Evolutionary conservation across 1,140 invertebrate genomes (phyloP).

Genomic region (Acromyrmex heyeri): DNA sequence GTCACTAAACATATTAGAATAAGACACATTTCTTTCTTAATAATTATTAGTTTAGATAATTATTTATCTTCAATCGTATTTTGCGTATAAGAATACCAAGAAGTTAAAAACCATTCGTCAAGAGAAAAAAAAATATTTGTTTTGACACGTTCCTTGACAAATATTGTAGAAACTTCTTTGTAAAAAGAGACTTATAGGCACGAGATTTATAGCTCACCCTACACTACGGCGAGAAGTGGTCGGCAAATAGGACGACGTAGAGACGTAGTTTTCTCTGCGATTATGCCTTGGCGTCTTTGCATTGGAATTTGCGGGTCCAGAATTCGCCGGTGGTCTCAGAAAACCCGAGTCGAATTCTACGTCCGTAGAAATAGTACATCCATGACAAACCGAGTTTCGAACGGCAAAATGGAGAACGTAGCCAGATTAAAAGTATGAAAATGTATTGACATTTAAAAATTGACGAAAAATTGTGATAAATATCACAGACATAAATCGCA

Average conservation of each 20-base stretch:
- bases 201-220: constrained; percentile 17
- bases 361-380: background rate
- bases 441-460: background rate
- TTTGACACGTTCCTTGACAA: background rate
- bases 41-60: background rate
- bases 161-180: background rate
- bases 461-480: background rate
- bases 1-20: background rate
- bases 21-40: background rate
- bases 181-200: background rate
- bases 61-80: background rate
- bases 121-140: background rate
- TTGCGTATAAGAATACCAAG: background rate
- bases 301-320: constrained; percentile 12
- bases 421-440: background rate
- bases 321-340: constrained; percentile 40
- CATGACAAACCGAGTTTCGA: background rate
- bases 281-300: constrained; percentile 11
- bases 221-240: constrained; percentile 22
- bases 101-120: background rate
- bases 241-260: constrained; percentile 46
- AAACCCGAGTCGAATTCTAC: constrained; percentile 55
- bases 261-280: constrained; percentile 34
- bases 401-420: background rate
- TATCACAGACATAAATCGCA: background rate